Evolutionary conservation across 2,888 invertebrate genomes (phyloP), one percentile per base, ranked within the genome.

Genomic region (Tinea trinotella): DNA sequence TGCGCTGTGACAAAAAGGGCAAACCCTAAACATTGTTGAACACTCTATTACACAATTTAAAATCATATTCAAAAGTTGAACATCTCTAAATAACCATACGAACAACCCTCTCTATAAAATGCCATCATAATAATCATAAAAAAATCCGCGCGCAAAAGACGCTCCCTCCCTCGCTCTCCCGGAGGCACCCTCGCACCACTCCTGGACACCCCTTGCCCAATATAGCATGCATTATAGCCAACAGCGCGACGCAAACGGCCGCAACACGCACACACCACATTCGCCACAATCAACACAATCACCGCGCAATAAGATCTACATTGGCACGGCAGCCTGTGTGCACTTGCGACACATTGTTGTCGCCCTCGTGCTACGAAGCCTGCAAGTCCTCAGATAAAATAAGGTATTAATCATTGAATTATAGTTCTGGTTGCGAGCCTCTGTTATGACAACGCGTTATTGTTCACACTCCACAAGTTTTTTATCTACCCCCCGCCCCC

Each of bases 321-420:
- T 4, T n/a, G 30, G 4, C 7, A 2, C 7, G 30, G 30, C 30
- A 7, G 30, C 3, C 30, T 7, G 1, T 30, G 2, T 7, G 30
- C 30, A n/a, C 7, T 4, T 30, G n/a, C 30, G 30, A 2, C 30
- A 2, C n/a, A 7, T n/a, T 2, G 3, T 30, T n/a, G 1, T n/a
- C 7, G 4, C 22, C 1, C 30, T 2, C 7, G n/a, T 2, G 30
- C 30, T 7, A 30, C 30, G 59, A 61, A 58, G 68, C 72, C 71
- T 69, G 71, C 71, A 72, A 81, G 81, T 81, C 79, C 74, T 75
- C 56, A 85, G 84, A 85, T 85, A 85, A 82, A 76, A 83, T 72
- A 66, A 73, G 73, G 85, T 83, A 85, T 85, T 85, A 85, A 84
- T 84, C 85, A 85, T 82, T 79, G 81, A 74, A 83, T 85, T 85